phyloP scores from a whole-genome alignment of 2,888 invertebrate genomes.

The Protonemura montana region DNA sequence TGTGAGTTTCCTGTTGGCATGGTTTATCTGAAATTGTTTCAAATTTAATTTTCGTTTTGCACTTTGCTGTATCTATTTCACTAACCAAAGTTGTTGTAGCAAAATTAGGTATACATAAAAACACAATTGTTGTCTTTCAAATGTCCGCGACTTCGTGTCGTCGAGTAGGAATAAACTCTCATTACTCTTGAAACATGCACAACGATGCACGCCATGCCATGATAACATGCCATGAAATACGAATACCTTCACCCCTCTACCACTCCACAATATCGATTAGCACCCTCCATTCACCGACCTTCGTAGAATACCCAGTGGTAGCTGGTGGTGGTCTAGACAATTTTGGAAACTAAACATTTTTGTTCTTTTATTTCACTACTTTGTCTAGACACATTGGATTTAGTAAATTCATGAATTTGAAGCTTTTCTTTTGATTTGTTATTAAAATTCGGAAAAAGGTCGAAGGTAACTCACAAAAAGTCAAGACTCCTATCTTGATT shows the following conservation, averaged over 20 bases:
- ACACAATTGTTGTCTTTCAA: conserved; percentile 3
- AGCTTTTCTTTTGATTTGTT: too few relatives aligned
- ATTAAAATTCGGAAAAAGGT: too few relatives aligned
- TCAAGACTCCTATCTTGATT: too few relatives aligned
- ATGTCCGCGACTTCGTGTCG: background rate
- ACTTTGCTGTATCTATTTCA: background rate
- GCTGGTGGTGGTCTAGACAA: too few relatives aligned
- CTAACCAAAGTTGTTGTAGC: background rate
- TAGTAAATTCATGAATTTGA: too few relatives aligned
- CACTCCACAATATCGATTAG: background rate
- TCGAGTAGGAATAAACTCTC: background rate
- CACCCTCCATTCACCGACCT: background rate
- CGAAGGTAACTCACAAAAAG: too few relatives aligned
- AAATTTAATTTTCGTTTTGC: background rate
- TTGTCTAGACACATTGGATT: too few relatives aligned
- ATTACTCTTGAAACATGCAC: background rate
- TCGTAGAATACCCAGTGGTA: too few relatives aligned
- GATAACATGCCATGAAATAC: background rate
- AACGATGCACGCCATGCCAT: background rate
- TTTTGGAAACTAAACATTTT: too few relatives aligned
- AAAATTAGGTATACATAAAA: background rate
- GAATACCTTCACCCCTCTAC: background rate
- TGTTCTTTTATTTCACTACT: too few relatives aligned
- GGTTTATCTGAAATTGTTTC: background rate
- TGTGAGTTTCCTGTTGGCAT: background rate